Evolutionary conservation across 2,797 vertebrate genomes (phyloP), one percentile per base, ranked within the genome.

Genomic region (Lycodopsis pacificus): DNA sequence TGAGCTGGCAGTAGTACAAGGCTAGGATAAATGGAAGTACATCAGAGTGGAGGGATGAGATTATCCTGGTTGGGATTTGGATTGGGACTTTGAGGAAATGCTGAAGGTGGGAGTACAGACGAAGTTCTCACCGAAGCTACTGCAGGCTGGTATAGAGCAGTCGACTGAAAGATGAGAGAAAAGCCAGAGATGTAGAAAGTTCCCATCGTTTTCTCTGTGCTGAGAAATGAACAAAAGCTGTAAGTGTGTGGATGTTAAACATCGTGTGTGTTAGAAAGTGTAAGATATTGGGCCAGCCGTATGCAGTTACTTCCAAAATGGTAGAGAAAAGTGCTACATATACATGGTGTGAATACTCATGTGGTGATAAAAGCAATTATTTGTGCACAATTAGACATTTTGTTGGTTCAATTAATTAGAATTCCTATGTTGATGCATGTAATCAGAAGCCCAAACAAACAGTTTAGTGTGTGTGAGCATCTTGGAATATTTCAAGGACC

Each of bases 21-120:
- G 88, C 86, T 61, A 7, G 90, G 93, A 92, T 93, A 85, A 93
- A 93, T 92, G 91, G 90, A 92, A 94, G 90, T 86, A 93, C 92
- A 93, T 94, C 91, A 92, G 90, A 93, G 93, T 90, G 87, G 85
- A 88, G 80, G 90, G 88, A 92, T 86, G 86, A 90, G 93, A 95
- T 94, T 92, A 93, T 90, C 89, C 91, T 79, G 88, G 86, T 88
- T 82, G 83, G 93, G 92, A 93, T 93, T 94, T 92, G 91, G 92
- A 89, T 88, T 83, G 86, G 80, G 81, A 88, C 89, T 89, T 92
- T 89, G 88, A 86, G 88, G 88, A 91, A 90, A 86, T 83, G 89
- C 91, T 93, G 91, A 91, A 93, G 91, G 91, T 93, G 82, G 89
- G 82, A 87, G 88, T 76, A 86, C 59, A 86, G 90, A 71, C 54